Evolutionary conservation across 2,113 vertebrate genomes (phyloP), one percentile per base, ranked within the genome.

Genomic region (Bombycilla garrulus): DNA sequence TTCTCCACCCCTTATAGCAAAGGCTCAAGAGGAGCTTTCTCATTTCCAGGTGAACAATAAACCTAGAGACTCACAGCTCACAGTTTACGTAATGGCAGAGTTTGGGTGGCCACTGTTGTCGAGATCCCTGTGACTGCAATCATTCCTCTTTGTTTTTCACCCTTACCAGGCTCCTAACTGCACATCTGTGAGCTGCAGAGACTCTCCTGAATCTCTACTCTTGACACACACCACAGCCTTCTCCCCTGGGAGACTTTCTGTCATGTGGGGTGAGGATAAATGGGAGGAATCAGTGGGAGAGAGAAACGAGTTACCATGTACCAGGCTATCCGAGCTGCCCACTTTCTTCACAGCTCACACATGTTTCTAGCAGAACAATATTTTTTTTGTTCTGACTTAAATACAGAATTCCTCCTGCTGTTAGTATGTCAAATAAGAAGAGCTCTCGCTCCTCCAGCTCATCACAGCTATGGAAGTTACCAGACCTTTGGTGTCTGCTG

Each of bases 41-140:
- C 51, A 66, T 92, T 93, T 94, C 92, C 94, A 95, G 92, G 95
- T 94, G 96, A 92, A 81, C 85, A 88, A 78, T 82, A 79, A 95
- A 66, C 40, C 56, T 13, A 51, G 53, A 76, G 65, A 33, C 73
- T 69, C 57, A 4, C 66, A 76, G 78, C 70, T 93, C 76, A 12
- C 22, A 28, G 81, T 88, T 94, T 95, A 93, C 2, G 1, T 40
- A 88, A 86, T 4, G 0, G 58, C 6, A 7, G 56, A 56, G 66
- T 77, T 77, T 92, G 90, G 90, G 94, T 86, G 90, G 92, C 86
- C 45, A 3, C 86, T 70, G 61, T 23, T 50, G 60, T 58, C 0
- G 12, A 73, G 69, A 69, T 76, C 81, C 48, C 70, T 35, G 58
- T 9, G 69, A 25, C 85, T 77, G 65, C 85, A 81, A 67, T 38